Base-by-base conservation (phyloP, 2,797 vertebrate species). In the Gastrophryne carolinensis region DNA sequence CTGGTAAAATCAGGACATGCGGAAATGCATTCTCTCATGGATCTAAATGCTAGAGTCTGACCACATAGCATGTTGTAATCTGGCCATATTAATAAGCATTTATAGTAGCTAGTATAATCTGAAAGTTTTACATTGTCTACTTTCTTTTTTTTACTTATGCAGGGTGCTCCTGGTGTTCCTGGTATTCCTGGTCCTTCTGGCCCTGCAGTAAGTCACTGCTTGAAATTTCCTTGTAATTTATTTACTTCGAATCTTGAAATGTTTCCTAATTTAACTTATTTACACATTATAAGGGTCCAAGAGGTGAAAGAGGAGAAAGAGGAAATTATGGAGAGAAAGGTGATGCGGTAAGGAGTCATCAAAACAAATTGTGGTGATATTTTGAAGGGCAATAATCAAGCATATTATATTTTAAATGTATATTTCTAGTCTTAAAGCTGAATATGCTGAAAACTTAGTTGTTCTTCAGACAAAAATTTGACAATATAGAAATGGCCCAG, bases 91-190 rank as follows among this genome's bases (percentile, higher is more conserved):
- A n/a, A n/a, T n/a, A n/a, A n/a, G n/a, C n/a, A n/a, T n/a, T n/a
- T n/a, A n/a, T n/a, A n/a, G n/a, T n/a, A n/a, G n/a, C n/a, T n/a
- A n/a, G n/a, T n/a, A n/a, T n/a, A n/a, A n/a, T n/a, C n/a, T n/a
- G n/a, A 39, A 39, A 34, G 17, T 21, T 1, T 24, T 15, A 62
- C 19, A 10, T 17, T 32, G n/a, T n/a, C n/a, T n/a, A n/a, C n/a
- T 44, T 6, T 44, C 8, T 50, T 37, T 27, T 21, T 41, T 49
- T 49, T 60, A 10, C 11, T 84, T 49, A 80, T 0, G n/a, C 82
- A 99, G 97, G 96, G 97, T 9, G 87, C 95, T 47, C 89, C 96
- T 0, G 97, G 97, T 27, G 80, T 76, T 58, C 89, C 93, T 0
- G 96, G 96, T 8, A 90, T 91, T 75, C 93, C 92, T 11, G 97